These are phyloP conservation scores for Phyllopteryx taeniolatus DNA, from an alignment of 2,113 vertebrate genomes.

Conservation along the genomic window DNA sequence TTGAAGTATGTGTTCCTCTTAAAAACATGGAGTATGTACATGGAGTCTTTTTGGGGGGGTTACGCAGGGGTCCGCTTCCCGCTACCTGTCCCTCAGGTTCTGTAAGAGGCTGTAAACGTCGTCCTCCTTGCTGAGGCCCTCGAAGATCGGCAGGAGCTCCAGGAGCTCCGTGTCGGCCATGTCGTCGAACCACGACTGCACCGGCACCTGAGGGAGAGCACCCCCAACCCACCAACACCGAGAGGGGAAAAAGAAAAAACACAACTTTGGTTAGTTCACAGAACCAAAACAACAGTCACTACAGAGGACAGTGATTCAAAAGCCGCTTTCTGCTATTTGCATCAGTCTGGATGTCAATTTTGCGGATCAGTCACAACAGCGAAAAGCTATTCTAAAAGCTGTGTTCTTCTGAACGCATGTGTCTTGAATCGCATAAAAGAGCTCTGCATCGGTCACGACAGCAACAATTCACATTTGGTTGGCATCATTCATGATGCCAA, in stretches of 20 bases:
- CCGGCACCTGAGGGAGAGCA: constrained; percentile 82
- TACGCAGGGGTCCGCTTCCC: constrained; percentile 20
- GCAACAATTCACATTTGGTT: no score
- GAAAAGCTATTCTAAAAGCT: no score
- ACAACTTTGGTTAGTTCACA: not conserved
- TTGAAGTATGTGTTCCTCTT: constrained; percentile 71
- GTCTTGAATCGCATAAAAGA: no score
- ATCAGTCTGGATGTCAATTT: no score
- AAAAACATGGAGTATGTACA: constrained; percentile 72
- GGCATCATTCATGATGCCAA: no score
- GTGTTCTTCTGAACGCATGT: no score
- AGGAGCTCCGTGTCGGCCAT: constrained; percentile 95
- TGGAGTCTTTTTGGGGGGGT: constrained; percentile 25
- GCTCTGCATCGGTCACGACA: no score
- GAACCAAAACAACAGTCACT: not conserved
- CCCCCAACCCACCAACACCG: no score
- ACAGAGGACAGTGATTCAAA: no score
- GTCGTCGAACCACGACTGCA: constrained; percentile 99
- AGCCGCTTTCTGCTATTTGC: no score
- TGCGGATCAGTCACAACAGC: no score
- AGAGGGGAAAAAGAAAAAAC: not conserved
- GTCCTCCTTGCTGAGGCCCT: constrained; percentile 91
- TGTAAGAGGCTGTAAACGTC: constrained; percentile 89
- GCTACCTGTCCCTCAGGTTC: constrained; percentile 93
- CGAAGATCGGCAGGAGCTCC: constrained; percentile 95